Base-by-base conservation (phyloP, 2,888 invertebrate genomes). In the Geophilus truncorum region DNA sequence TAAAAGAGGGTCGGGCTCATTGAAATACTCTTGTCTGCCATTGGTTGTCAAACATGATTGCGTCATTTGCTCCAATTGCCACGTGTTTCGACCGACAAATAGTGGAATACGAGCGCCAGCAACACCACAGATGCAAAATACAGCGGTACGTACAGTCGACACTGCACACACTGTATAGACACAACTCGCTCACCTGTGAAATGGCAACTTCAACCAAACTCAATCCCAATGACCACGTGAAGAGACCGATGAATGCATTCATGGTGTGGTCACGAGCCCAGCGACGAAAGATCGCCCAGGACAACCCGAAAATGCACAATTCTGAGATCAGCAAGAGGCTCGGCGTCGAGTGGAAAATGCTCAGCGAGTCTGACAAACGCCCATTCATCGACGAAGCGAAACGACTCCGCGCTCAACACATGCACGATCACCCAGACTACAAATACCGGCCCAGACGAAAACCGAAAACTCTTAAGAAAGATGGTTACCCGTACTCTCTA, bases 251-350 rank as follows among this genome's bases (percentile, higher is more conserved):
- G 97, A 97, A 97, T 89, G 97, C 97, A 0, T 97, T 97, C 88
- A 97, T 97, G 96, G 97, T 95, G 34, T 97, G 97, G 97, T 96
- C 96, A 5, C 89, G 96, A 62, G 92, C 95, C 57, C 96, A 97
- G 87, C 89, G 97, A 18, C 91, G 95, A 80, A 95, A 96, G 88
- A 97, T 97, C 85, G 95, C 97, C 0, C 91, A 94, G 88, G 96
- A 97, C 84, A 96, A 97, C 86, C 97, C 97, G 0, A 97, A 98
- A 90, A 97, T 95, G 95, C 95, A 97, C 88, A 97, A 97, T 87
- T 96, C 96, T 0, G 84, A 97, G 93, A 97, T 97, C 83, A 95
- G 94, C 25, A 97, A 97, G 86, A 90, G 95, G 15, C 89, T 97
- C 75, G 97, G 97, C 0, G 94, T 94, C 0, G 95, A 95, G 87